Evolutionary conservation across 2,113 vertebrate species (phyloP).

Genomic region (Colaptes auratus): DNA sequence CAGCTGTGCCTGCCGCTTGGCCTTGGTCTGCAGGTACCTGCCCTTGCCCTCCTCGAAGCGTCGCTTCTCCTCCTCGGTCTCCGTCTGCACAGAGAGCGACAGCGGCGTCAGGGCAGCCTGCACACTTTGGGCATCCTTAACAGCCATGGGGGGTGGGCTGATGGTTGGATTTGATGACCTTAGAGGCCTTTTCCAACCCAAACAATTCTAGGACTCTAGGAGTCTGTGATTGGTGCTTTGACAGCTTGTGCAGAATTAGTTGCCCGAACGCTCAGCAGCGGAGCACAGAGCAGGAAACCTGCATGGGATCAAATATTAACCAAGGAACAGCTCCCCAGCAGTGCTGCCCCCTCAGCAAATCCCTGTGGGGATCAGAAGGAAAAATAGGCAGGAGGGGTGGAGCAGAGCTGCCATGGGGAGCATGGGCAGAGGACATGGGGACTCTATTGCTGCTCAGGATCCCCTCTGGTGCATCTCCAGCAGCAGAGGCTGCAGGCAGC

Average conservation of each 20-base stretch:
- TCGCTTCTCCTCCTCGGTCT: slow-evolving; percentile 89
- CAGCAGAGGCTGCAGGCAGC: rapidly evolving
- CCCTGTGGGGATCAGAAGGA: background rate
- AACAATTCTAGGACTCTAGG: too few relatives aligned
- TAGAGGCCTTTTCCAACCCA: too few relatives aligned
- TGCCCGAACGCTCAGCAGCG: background rate
- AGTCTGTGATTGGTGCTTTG: background rate
- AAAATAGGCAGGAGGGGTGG: background rate
- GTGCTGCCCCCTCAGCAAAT: background rate
- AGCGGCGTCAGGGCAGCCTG: rapidly evolving
- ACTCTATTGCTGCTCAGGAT: rapidly evolving
- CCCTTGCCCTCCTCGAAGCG: slow-evolving; percentile 90
- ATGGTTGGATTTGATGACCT: too few relatives aligned
- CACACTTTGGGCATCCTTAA: too few relatives aligned
- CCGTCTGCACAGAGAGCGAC: slow-evolving; percentile 71
- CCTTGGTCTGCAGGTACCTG: slow-evolving; percentile 92
- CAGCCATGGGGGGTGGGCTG: too few relatives aligned
- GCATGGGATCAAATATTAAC: background rate
- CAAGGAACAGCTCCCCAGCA: background rate
- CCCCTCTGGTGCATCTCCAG: rapidly evolving
- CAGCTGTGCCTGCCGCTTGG: slow-evolving; percentile 83
- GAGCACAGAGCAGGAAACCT: background rate
- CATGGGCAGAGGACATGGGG: rapidly evolving
- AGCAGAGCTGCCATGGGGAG: rapidly evolving
- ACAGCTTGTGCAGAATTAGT: background rate